Conservation (phyloP, 1,140 invertebrate species). For the Dreissena polymorpha region DNA sequence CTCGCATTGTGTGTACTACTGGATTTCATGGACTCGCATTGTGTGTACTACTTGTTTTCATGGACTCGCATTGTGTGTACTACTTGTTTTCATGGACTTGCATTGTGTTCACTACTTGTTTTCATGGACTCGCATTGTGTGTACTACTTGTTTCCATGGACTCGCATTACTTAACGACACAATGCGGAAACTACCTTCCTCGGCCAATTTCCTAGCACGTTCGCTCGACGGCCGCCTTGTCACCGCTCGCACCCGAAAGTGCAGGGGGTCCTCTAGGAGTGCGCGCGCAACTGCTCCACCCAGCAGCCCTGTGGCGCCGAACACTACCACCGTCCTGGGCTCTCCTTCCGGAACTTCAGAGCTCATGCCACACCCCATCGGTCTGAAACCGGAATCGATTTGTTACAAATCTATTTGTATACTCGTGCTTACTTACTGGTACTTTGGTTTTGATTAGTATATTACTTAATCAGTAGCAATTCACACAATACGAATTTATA, state of each 20-base stretch:
- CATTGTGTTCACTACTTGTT: too few relatives aligned
- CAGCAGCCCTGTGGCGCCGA: slow-evolving; percentile 66
- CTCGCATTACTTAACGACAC: too few relatives aligned
- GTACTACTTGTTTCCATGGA: too few relatives aligned
- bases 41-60: too few relatives aligned
- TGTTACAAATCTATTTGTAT: neutral
- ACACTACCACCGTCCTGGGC: slow-evolving; percentile 65
- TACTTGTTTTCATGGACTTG: too few relatives aligned
- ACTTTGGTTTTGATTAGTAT: neutral
- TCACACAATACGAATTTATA: neutral
- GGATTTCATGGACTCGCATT: too few relatives aligned
- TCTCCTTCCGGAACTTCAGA: slow-evolving; percentile 61
- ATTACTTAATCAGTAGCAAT: neutral
- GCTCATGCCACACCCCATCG: slow-evolving; percentile 72
- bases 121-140: too few relatives aligned
- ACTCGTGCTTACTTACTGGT: neutral
- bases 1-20: too few relatives aligned
- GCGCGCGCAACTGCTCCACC: slow-evolving; percentile 64
- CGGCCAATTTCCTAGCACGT: slow-evolving; percentile 62
- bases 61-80: too few relatives aligned
- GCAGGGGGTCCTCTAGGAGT: slow-evolving; percentile 61
- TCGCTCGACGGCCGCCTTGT: slow-evolving; percentile 64
- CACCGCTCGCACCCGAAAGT: slow-evolving; percentile 65
- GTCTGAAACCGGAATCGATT: slow-evolving; percentile 12
- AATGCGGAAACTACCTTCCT: slow-evolving; percentile 59